Base-by-base conservation (phyloP, 1,140 invertebrate genomes). In the Zaprionus nigranus region DNA sequence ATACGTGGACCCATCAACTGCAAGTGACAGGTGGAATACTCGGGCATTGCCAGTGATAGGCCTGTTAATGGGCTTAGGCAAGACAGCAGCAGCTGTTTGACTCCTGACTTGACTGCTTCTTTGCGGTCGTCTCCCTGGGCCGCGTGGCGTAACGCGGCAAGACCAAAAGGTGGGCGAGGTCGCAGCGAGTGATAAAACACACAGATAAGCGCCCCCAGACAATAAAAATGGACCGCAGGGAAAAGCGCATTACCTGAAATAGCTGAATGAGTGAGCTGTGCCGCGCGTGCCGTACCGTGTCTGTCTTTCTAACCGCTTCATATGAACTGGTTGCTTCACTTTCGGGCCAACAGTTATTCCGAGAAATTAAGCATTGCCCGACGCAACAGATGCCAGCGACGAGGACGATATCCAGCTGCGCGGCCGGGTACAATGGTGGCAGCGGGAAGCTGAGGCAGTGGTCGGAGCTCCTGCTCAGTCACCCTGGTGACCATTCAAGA, bases 11-110 rank as follows among this genome's bases (percentile, higher is more conserved):
- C 40, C 58, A 66, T 51, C 54, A 51, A 68, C 76, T 82, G 83
- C 66, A 73, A 75, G 83, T 86, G 82, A 87, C 83, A 87, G 83
- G 73, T 78, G 74, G 74, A 71, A 70, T 75, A 63, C 70, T 57
- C 40, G 64, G 70, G 54, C 76, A 59, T 56, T 63, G 72, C 51
- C 83, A 87, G 75, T 87, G 82, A 87, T 82, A 80, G 75, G 63
- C 79, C 80, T 86, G 83, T 72, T 82, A 87, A 87, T 86, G 83
- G 67, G 51, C 54, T 43, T 36, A 65, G 22, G 22, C 73, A 70
- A 63, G 59, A 43, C 28, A 49, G 34, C 53, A 51, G 34, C 60
- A 75, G 66, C 66, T 75, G 73, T 53, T 67, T 12, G 36, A n/a
- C 57, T 61, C 26, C 36, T 46, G 17, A 17, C 40, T 56, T 26